Conservation (phyloP, 2,888 invertebrate species). For the Rapana venosa region DNA sequence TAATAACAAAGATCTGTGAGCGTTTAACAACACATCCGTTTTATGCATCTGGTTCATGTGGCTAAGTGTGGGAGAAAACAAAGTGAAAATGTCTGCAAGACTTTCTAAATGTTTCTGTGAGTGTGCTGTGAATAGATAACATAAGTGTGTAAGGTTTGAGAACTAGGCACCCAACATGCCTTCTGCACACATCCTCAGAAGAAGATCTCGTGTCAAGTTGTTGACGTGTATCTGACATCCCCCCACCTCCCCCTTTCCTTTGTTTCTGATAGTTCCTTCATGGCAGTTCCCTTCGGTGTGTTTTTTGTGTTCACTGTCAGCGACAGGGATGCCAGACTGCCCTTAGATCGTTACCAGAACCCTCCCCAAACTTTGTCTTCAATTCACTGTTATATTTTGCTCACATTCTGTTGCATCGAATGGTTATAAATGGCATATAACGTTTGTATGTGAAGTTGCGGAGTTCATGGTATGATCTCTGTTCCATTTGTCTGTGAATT, state of each 20-base stretch:
- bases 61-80: too few relatives aligned
- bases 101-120: slow-evolving; percentile 1
- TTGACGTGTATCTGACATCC: too few relatives aligned
- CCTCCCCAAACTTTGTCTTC: too few relatives aligned
- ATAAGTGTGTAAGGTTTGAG: background rate
- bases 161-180: background rate
- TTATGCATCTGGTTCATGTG: background rate
- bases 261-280: too few relatives aligned
- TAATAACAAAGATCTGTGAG: background rate
- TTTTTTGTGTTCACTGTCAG: too few relatives aligned
- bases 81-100: background rate
- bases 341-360: too few relatives aligned
- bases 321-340: too few relatives aligned
- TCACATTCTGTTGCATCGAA: slow-evolving; percentile 6
- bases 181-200: background rate
- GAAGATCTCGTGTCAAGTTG: background rate
- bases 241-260: too few relatives aligned
- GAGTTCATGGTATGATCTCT: background rate
- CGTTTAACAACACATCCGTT: background rate
- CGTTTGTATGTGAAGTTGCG: background rate
- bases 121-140: background rate
- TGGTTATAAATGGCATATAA: slow-evolving; percentile 5
- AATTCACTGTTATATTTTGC: background rate
- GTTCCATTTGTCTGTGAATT: too few relatives aligned
- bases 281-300: too few relatives aligned